A percentile compares a stretch with the other conserved stretches of the same genome.
Conservation (phyloP, 2,113 vertebrate species). For the Vulpes vulpes region DNA sequence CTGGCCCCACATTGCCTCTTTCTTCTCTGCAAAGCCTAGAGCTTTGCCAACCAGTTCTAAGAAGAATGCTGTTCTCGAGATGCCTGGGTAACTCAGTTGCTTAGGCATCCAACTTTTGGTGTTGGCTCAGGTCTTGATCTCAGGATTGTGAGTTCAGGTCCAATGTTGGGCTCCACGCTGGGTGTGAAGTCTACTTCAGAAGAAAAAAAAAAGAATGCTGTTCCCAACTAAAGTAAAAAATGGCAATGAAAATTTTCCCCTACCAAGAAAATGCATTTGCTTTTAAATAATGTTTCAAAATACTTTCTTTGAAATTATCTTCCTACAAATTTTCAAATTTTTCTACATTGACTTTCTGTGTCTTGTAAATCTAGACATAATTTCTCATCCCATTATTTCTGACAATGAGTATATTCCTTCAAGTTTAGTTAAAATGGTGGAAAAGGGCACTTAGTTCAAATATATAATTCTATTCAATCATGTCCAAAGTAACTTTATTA, state of each 20-base stretch:
- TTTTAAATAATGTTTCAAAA: neutral
- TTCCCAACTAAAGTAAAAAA: neutral
- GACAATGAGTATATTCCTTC: neutral
- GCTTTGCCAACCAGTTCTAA: neutral
- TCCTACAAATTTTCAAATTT: neutral
- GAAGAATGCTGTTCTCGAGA: neutral
- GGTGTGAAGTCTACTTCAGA: neutral
- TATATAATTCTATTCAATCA: neutral
- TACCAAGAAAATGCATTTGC: neutral
- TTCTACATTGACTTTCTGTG: constrained; percentile 11
- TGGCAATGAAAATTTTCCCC: neutral
- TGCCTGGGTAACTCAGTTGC: neutral
- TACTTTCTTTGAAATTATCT: constrained; percentile 4
- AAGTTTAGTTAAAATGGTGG: neutral
- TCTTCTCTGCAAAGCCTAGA: neutral
- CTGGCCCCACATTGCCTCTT: neutral
- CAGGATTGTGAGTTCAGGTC: neutral
- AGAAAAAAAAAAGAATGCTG: neutral
- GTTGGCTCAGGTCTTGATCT: neutral
- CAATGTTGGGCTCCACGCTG: neutral
- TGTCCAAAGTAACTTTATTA: neutral
- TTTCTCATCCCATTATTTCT: neutral
- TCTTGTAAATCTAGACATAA: neutral
- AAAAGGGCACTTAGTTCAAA: neutral
- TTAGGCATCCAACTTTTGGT: neutral